Evolutionary conservation across 2,113 vertebrate species (phyloP).

Genomic region (Dascyllus trimaculatus): DNA sequence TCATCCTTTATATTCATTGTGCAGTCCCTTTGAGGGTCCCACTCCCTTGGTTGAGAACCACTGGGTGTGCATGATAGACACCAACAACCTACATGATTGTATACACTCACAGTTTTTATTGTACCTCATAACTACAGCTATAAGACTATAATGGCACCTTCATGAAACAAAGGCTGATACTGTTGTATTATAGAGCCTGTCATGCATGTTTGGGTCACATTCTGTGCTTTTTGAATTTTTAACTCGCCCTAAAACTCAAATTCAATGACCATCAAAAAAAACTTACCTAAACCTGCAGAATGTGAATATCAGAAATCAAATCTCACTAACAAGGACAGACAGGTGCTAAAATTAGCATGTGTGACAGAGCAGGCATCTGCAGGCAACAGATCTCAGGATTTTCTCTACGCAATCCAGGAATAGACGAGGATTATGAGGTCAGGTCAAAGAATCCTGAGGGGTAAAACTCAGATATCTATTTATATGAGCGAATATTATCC

Average conservation of each 20-base stretch:
- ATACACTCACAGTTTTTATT: too few species aligned
- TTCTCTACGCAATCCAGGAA: constrained; percentile 23
- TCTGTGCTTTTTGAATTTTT: too few species aligned
- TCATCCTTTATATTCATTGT: too few species aligned
- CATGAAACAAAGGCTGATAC: too few species aligned
- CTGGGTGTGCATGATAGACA: too few species aligned
- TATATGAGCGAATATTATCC: constrained; percentile 5
- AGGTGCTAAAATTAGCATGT: constrained; percentile 5
- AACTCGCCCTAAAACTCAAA: not conserved
- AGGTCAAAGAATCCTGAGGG: constrained; percentile 7
- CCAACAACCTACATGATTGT: too few species aligned
- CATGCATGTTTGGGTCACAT: too few species aligned
- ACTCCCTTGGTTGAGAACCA: too few species aligned
- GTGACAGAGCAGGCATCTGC: constrained; percentile 1
- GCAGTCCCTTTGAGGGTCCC: too few species aligned
- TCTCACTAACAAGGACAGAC: constrained; percentile 7
- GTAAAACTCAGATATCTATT: not conserved
- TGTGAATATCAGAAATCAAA: constrained; percentile 17
- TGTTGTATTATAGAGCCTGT: too few species aligned
- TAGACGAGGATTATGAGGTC: constrained; percentile 19
- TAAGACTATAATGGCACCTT: too few species aligned
- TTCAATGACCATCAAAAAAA: not conserved
- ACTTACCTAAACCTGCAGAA: not conserved
- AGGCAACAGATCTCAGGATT: constrained; percentile 11
- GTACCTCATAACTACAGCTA: too few species aligned